These are phyloP conservation scores for Epinephelus fuscoguttatus DNA, from an alignment of 2,113 vertebrate genomes.

Conservation along the genomic window DNA sequence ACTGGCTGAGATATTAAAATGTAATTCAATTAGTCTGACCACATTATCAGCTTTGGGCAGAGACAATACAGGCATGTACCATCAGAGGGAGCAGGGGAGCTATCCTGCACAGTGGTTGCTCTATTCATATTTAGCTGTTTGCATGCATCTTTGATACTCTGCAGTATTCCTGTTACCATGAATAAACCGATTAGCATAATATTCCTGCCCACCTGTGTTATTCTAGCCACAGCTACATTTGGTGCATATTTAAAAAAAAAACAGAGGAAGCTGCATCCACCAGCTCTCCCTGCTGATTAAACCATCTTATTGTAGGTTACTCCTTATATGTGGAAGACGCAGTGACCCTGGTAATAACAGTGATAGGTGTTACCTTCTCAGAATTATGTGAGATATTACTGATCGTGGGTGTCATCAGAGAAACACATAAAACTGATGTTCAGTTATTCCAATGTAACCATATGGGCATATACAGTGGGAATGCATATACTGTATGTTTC, in stretches of 20 bases:
- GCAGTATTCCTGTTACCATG: slow-evolving; percentile 43
- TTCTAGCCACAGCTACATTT: slow-evolving; percentile 10
- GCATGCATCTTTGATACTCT: slow-evolving; percentile 43
- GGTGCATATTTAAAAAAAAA: slow-evolving; percentile 10
- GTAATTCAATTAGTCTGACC: slow-evolving; percentile 5
- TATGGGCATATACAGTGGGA: background rate
- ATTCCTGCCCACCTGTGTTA: slow-evolving; percentile 30
- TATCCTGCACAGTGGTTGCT: background rate
- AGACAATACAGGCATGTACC: slow-evolving; percentile 33
- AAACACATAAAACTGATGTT: background rate
- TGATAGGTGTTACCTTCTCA: background rate
- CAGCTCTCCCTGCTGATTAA: background rate
- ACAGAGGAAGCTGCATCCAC: background rate
- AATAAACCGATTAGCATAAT: slow-evolving; percentile 45
- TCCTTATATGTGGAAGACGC: background rate
- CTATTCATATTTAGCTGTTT: slow-evolving; percentile 33
- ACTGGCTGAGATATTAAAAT: background rate
- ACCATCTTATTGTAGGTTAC: background rate
- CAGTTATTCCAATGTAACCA: background rate
- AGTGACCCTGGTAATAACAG: background rate
- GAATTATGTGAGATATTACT: background rate
- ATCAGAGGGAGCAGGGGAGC: slow-evolving; percentile 51
- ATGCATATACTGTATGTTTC: background rate
- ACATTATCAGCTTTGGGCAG: slow-evolving; percentile 19
- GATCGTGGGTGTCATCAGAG: slow-evolving; percentile 4